A percentile compares a stretch with the other conserved stretches of the same genome.
Evolutionary conservation across 2,888 invertebrate genomes (phyloP).

Genomic region (Idaea dimidiata): DNA sequence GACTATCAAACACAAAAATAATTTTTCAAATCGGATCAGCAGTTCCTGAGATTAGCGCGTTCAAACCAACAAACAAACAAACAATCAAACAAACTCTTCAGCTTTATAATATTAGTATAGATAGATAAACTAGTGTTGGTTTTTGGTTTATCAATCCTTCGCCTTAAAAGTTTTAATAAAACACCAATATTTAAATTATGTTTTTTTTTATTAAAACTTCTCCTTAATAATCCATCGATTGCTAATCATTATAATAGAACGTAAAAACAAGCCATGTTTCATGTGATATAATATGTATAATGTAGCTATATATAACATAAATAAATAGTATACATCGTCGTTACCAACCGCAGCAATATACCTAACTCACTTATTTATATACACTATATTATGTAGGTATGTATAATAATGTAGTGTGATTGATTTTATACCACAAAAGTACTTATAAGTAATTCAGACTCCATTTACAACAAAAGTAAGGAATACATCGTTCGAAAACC

Average conservation of each 20-base stretch:
- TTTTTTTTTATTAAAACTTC: conserved; percentile 77
- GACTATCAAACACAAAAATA: no score
- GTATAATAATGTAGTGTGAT: background rate
- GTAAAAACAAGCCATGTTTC: conserved; percentile 74
- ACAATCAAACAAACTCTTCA: no score
- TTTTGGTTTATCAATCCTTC: no score
- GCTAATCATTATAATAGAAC: conserved; percentile 75
- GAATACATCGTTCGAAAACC: no score
- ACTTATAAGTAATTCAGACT: no score
- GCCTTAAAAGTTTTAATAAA: conserved; percentile 32
- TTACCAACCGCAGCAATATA: background rate
- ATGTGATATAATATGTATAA: conserved; percentile 46
- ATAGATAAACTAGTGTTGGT: no score
- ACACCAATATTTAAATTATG: conserved; percentile 55
- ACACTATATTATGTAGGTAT: background rate
- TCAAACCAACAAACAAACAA: no score
- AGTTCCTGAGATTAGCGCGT: no score
- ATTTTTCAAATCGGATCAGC: no score
- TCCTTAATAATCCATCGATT: conserved; percentile 79
- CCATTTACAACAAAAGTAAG: no score
- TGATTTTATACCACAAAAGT: background rate
- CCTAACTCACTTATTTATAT: background rate
- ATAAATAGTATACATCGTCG: conserved; percentile 15
- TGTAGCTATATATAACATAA: conserved; percentile 21
- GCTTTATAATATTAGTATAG: no score